Evolutionary conservation across 1,140 invertebrate genomes (phyloP).

Genomic region (Drosophila ogumai): DNA sequence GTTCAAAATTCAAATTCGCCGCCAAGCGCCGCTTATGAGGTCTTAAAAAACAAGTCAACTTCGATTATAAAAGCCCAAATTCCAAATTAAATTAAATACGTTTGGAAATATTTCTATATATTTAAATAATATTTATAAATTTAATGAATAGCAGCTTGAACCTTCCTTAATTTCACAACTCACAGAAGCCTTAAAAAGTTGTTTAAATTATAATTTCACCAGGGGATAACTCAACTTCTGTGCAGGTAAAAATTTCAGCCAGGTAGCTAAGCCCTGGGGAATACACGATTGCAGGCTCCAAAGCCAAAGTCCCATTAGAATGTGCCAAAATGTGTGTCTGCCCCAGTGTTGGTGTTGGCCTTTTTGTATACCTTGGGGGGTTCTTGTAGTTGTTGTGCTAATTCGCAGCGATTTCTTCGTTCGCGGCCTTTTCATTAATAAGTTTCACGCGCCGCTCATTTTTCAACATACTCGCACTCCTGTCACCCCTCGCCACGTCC

Average conservation of each 20-base stretch:
- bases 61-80: too few relatives aligned
- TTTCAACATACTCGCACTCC: constrained; percentile 60
- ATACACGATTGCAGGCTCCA: constrained; percentile 13
- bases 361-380: constrained; percentile 25
- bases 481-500: constrained; percentile 7
- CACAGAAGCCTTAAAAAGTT: background rate
- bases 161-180: background rate
- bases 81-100: too few relatives aligned
- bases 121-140: background rate
- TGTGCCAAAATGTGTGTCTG: constrained; percentile 20
- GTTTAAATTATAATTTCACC: background rate
- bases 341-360: background rate
- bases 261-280: constrained; percentile 19
- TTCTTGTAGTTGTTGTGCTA: constrained; percentile 59
- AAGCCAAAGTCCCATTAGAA: constrained; percentile 19
- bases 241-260: constrained; percentile 14
- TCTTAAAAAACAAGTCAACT: background rate
- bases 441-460: constrained; percentile 82
- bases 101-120: background rate
- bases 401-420: constrained; percentile 69
- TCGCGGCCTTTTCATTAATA: constrained; percentile 81
- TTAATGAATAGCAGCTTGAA: background rate
- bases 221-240: background rate
- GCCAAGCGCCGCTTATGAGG: background rate
- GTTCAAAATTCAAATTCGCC: constrained; percentile 23